phyloP scores from a whole-genome alignment of 1,140 invertebrate genomes.

The Drosophila tani region DNA sequence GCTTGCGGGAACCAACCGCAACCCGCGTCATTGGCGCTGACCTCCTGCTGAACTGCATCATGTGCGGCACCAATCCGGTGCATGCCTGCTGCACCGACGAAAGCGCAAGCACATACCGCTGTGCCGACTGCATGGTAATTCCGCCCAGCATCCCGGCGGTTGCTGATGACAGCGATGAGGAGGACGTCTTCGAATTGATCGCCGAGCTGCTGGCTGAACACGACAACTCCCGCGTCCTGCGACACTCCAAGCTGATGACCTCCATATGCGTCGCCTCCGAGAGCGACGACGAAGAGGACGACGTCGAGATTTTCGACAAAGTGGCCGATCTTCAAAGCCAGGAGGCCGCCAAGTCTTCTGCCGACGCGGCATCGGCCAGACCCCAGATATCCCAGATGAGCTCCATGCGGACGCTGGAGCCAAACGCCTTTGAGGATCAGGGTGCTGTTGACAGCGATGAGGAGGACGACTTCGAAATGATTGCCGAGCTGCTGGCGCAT shows the following conservation, averaged over 20 bases:
- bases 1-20: too few relatives aligned
- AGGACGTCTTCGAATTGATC: neutral
- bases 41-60: slow-evolving; percentile 23
- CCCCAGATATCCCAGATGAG: too few relatives aligned
- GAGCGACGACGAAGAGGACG: neutral
- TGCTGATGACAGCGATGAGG: neutral
- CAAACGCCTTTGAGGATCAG: too few relatives aligned
- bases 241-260: neutral
- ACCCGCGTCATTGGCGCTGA: too few relatives aligned
- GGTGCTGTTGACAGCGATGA: too few relatives aligned
- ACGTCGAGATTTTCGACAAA: neutral
- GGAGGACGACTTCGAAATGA: too few relatives aligned
- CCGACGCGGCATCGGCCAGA: neutral
- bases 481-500: too few relatives aligned
- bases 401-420: neutral
- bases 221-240: neutral
- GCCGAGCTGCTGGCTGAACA: neutral
- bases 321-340: neutral
- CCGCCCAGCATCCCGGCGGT: too few relatives aligned
- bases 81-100: slow-evolving; percentile 17
- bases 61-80: slow-evolving; percentile 56
- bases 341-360: neutral
- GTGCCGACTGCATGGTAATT: slow-evolving; percentile 9
- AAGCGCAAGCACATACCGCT: slow-evolving; percentile 1
- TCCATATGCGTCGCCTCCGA: neutral